Evolutionary conservation across 2,888 invertebrate genomes (phyloP).

Genomic region (Eurois occulta): DNA sequence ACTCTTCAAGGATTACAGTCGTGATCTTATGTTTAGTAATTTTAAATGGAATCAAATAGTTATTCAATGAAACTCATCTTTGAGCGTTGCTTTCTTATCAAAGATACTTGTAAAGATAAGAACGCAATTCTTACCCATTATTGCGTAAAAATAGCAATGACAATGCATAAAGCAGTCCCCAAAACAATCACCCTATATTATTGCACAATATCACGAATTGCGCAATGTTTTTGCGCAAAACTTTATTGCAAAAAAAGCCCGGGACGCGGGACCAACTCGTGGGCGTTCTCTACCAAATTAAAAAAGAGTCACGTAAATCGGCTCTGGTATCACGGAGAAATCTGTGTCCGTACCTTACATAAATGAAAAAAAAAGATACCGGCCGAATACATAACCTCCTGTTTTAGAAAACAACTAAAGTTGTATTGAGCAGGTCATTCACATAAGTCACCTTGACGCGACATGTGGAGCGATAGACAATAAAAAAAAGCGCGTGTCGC

Average conservation of each 20-base stretch:
- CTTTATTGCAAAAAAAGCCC: not conserved
- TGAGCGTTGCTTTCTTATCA: not conserved
- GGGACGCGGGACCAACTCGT: not conserved
- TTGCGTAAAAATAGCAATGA: slow-evolving; percentile 35
- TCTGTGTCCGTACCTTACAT: not conserved
- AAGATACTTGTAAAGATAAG: slow-evolving; percentile 17
- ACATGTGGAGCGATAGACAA: not conserved
- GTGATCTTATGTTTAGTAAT: not conserved
- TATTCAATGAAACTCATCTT: not conserved
- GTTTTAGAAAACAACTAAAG: too few species aligned
- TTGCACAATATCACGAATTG: not conserved
- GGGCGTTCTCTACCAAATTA: not conserved
- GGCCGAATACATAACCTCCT: not conserved
- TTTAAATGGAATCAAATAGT: not conserved
- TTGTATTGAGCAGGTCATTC: not conserved
- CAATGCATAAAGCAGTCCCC: not conserved
- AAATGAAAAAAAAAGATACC: not conserved
- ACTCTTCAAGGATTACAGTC: not conserved
- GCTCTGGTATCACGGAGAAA: not conserved
- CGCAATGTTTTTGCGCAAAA: not conserved
- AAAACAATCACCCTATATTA: not conserved
- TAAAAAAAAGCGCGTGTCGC: not conserved
- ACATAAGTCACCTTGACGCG: not conserved
- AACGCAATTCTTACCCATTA: slow-evolving; percentile 9
- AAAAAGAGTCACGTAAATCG: not conserved